A percentile compares a stretch with the other conserved stretches of the same genome.
phyloP scores from a whole-genome alignment of 1,140 invertebrate genomes.

The Drosophila burlai region DNA sequence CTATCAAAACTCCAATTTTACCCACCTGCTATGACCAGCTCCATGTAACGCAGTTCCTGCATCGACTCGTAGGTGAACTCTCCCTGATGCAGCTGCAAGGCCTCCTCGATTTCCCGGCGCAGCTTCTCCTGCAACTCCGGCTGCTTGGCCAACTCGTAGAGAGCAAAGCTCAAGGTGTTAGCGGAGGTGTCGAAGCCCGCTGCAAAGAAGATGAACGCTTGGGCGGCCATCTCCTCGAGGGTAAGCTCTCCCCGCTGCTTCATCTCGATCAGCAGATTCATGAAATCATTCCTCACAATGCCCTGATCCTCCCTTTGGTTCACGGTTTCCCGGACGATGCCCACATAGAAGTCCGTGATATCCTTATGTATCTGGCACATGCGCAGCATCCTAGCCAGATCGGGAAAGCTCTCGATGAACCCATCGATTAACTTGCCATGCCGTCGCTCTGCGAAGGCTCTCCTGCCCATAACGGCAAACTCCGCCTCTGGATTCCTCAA shows the following conservation, averaged over 20 bases:
- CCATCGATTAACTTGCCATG: slow-evolving; percentile 59
- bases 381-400: slow-evolving; percentile 56
- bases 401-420: slow-evolving; percentile 73
- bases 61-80: slow-evolving; percentile 86
- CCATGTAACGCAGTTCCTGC: slow-evolving; percentile 88
- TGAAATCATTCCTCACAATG: slow-evolving; percentile 86
- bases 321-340: slow-evolving; percentile 85
- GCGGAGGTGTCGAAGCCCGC: slow-evolving; percentile 90
- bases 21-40: slow-evolving; percentile 86
- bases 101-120: slow-evolving; percentile 87
- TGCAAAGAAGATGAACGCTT: slow-evolving; percentile 85
- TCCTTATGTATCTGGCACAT: slow-evolving; percentile 75
- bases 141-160: slow-evolving; percentile 88
- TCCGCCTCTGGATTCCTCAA: slow-evolving; percentile 86
- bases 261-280: slow-evolving; percentile 86
- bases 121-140: slow-evolving; percentile 87
- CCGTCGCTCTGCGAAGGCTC: slow-evolving; percentile 63
- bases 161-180: slow-evolving; percentile 86
- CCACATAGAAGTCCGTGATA: slow-evolving; percentile 86
- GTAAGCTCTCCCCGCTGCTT: slow-evolving; percentile 64
- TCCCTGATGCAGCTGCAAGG: slow-evolving; percentile 68
- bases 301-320: slow-evolving; percentile 85
- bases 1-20: background rate
- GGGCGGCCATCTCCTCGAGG: slow-evolving; percentile 74
- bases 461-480: slow-evolving; percentile 85